These are phyloP conservation scores for Okamejei kenojei DNA, from an alignment of 2,797 vertebrate species.

Conservation along the genomic window DNA sequence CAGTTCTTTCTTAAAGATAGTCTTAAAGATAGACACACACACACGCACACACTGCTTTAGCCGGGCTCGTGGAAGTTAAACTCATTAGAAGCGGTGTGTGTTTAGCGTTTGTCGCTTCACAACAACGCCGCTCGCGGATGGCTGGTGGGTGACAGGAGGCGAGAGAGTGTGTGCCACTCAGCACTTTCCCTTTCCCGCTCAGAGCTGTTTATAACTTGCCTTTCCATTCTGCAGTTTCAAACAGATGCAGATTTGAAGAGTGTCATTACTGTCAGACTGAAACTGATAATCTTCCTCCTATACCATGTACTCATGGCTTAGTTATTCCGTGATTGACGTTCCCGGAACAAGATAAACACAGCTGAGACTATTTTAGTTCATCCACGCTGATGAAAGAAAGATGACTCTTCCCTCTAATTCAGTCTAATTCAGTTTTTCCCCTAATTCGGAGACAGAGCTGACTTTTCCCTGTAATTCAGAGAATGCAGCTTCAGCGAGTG, in stretches of 20 bases:
- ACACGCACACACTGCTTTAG: not conserved
- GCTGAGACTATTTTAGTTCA: not conserved
- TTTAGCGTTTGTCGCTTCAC: not conserved
- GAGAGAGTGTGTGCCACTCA: not conserved
- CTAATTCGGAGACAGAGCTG: no score
- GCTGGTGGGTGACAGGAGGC: not conserved
- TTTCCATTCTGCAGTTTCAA: not conserved
- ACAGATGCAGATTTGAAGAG: conserved; percentile 23
- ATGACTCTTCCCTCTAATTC: not conserved
- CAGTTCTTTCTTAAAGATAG: no score
- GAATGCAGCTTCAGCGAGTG: no score
- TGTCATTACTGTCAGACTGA: conserved; percentile 14
- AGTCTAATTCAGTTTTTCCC: no score
- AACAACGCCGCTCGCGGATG: not conserved
- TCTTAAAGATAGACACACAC: no score
- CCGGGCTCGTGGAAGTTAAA: not conserved
- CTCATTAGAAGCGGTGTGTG: not conserved
- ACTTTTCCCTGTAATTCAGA: no score
- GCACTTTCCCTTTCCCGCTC: not conserved
- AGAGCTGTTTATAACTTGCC: not conserved
- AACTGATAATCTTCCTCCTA: conserved; percentile 5
- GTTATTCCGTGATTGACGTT: not conserved
- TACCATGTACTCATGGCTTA: not conserved
- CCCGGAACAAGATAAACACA: conserved; percentile 1
- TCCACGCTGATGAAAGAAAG: not conserved